Evolutionary conservation across 2,797 vertebrate species (phyloP).

Genomic region (Gymnoscopelus braueri): DNA sequence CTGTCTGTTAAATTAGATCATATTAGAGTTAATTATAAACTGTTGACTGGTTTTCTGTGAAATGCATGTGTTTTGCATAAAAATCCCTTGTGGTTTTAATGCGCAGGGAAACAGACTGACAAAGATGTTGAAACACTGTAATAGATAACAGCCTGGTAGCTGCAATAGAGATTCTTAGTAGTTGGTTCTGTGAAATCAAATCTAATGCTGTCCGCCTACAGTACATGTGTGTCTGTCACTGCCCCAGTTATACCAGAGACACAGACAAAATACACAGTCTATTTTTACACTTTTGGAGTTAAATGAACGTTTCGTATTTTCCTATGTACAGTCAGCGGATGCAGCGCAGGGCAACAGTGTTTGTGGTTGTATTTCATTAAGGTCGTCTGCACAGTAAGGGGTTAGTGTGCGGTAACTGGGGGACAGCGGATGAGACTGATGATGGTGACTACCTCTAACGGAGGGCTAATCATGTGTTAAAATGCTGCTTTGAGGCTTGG

Average conservation of each 20-base stretch:
- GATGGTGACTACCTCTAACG: slow-evolving; percentile 37
- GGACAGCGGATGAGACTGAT: slow-evolving; percentile 57
- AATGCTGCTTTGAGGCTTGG: slow-evolving; percentile 46
- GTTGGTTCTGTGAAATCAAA: too few species aligned
- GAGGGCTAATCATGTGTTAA: slow-evolving; percentile 63
- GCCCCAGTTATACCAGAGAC: too few species aligned
- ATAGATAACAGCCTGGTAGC: too few species aligned
- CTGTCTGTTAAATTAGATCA: slow-evolving; percentile 25
- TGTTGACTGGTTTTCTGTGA: slow-evolving; percentile 2
- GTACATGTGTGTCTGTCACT: too few species aligned
- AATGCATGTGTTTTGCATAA: slow-evolving; percentile 1
- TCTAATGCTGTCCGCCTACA: too few species aligned
- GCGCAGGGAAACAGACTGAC: too few species aligned
- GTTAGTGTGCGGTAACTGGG: slow-evolving; percentile 32
- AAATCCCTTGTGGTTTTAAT: too few species aligned
- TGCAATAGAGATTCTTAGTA: too few species aligned
- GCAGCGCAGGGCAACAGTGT: slow-evolving; percentile 27
- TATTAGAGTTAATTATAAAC: slow-evolving; percentile 1
- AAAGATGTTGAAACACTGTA: too few species aligned
- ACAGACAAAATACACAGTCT: too few species aligned
- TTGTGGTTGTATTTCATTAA: slow-evolving; percentile 48
- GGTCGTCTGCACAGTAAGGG: slow-evolving; percentile 44
- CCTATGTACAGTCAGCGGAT: not conserved
- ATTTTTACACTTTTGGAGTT: too few species aligned
- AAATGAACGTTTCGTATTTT: too few species aligned